A percentile compares a stretch with the other conserved stretches of the same genome.
phyloP scores from a whole-genome alignment of 2,888 invertebrate genomes.

The Tipula vernalis region DNA sequence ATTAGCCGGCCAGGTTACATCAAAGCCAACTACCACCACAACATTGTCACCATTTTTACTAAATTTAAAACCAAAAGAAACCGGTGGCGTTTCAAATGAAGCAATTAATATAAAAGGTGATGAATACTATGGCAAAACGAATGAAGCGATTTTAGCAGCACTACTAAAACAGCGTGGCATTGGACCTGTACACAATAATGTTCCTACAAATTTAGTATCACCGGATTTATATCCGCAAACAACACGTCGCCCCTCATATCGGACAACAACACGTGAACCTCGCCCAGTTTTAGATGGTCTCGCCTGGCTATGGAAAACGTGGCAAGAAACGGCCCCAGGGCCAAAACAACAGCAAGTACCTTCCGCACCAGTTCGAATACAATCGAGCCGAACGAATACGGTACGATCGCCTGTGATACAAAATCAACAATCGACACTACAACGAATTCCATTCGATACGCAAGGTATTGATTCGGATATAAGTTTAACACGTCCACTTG shows the following conservation, averaged over 20 bases:
- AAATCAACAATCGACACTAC: slow-evolving; percentile 23
- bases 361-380: slow-evolving; percentile 38
- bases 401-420: slow-evolving; percentile 22
- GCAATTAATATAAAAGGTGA: neutral
- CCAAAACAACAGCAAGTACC: slow-evolving; percentile 20
- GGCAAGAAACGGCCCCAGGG: slow-evolving; percentile 41
- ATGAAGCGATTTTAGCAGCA: slow-evolving; percentile 57
- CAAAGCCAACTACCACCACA: slow-evolving; percentile 29
- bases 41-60: slow-evolving; percentile 18
- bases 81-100: slow-evolving; percentile 18
- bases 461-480: slow-evolving; percentile 9
- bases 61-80: neutral
- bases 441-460: neutral
- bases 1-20: slow-evolving; percentile 23
- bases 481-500: slow-evolving; percentile 18
- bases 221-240: slow-evolving; percentile 11
- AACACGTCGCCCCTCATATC: slow-evolving; percentile 23
- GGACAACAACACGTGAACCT: slow-evolving; percentile 34
- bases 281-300: slow-evolving; percentile 43
- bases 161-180: slow-evolving; percentile 59
- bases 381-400: slow-evolving; percentile 35
- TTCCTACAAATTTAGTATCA: slow-evolving; percentile 24
- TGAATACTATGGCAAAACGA: slow-evolving; percentile 42
- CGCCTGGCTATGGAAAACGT: slow-evolving; percentile 45
- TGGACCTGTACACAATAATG: slow-evolving; percentile 44